These are phyloP conservation scores for Tringa solitaria DNA, from an alignment of 2,113 vertebrate species.

Conservation along the genomic window DNA sequence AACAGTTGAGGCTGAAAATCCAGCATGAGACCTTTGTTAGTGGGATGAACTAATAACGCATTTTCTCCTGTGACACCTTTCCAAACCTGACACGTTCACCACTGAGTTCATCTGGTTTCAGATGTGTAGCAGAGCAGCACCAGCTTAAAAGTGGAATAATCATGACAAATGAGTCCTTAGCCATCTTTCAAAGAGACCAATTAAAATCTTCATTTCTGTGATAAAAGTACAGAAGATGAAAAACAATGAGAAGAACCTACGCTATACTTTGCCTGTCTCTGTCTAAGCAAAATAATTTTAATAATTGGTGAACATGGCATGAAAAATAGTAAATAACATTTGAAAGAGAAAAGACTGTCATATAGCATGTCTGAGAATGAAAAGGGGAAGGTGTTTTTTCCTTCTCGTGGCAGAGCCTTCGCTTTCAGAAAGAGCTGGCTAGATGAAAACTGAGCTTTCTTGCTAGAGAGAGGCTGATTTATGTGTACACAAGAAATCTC, in stretches of 20 bases:
- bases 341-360: not conserved
- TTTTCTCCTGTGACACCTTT: not conserved
- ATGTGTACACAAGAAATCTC: not conserved
- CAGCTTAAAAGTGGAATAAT: not conserved
- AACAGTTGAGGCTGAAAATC: not conserved
- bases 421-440: not conserved
- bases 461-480: not conserved
- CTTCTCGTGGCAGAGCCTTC: not conserved
- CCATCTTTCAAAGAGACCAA: not conserved
- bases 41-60: not conserved
- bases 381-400: not conserved
- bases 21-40: not conserved
- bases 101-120: not conserved
- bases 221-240: not conserved
- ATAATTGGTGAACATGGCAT: conserved; percentile 2
- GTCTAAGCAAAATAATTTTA: conserved; percentile 8
- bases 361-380: not conserved
- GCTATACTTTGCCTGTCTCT: not conserved
- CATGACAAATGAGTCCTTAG: not conserved
- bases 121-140: not conserved
- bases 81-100: not conserved
- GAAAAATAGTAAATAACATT: not conserved
- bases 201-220: not conserved
- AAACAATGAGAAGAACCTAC: not conserved
- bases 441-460: not conserved